phyloP scores from a whole-genome alignment of 2,113 vertebrate genomes.

The Sinocyclocheilus grahami region DNA sequence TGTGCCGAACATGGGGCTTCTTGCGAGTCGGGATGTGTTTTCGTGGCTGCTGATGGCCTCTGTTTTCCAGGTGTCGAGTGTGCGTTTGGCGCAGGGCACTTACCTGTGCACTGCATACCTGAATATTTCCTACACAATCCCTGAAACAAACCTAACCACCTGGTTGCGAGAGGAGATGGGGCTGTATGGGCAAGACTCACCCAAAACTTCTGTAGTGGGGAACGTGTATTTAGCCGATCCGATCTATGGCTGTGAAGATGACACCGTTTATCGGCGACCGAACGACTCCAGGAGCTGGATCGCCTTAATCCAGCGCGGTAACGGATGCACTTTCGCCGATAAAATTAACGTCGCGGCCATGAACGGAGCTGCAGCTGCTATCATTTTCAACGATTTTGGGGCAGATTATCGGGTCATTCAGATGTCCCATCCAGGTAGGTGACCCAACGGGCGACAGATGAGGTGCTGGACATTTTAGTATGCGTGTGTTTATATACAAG shows the following conservation, averaged over 20 bases:
- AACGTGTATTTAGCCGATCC: constrained; percentile 73
- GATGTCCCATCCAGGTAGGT: constrained; percentile 85
- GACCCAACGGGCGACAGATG: not conserved
- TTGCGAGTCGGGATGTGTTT: constrained; percentile 12
- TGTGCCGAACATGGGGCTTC: constrained; percentile 28
- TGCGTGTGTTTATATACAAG: not conserved
- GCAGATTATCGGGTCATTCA: constrained; percentile 79
- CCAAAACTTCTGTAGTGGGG: constrained; percentile 71
- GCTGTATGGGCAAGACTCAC: constrained; percentile 82
- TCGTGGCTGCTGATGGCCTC: constrained; percentile 27
- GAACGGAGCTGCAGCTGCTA: constrained; percentile 76
- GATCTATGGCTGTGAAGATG: constrained; percentile 53
- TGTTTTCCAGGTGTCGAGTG: constrained; percentile 58
- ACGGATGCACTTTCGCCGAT: constrained; percentile 82
- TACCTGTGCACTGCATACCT: constrained; percentile 79
- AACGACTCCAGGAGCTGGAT: constrained; percentile 70
- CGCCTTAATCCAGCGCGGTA: constrained; percentile 82
- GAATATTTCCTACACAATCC: constrained; percentile 76
- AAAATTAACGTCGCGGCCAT: constrained; percentile 80
- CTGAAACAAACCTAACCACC: constrained; percentile 69
- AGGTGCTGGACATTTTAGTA: not conserved
- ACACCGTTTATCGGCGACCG: constrained; percentile 73
- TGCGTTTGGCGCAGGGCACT: constrained; percentile 57
- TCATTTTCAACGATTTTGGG: constrained; percentile 82
- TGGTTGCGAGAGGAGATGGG: constrained; percentile 79